These are phyloP conservation scores for Standfussiana lucernea DNA, from an alignment of 2,888 invertebrate genomes.

Conservation along the genomic window DNA sequence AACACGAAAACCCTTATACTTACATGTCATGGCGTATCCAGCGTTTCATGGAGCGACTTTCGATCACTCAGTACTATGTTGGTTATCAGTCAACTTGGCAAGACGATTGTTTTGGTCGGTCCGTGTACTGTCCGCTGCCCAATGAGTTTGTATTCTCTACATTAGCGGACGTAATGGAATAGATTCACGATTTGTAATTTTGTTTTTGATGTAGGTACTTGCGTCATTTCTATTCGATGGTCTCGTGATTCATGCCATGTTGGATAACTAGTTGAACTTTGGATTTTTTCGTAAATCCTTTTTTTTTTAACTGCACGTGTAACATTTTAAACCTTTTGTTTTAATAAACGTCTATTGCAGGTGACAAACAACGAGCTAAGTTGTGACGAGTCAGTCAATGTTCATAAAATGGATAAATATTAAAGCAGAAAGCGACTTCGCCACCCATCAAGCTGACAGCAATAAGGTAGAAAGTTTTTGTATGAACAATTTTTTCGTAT, in stretches of 20 bases:
- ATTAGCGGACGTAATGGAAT: conserved; percentile 40
- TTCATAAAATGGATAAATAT: conserved; percentile 34
- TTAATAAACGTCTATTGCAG: conserved; percentile 55
- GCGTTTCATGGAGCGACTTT: conserved; percentile 57
- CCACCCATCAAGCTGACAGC: conserved; percentile 3
- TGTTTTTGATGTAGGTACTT: conserved; percentile 56
- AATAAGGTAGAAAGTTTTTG: conserved; percentile 39
- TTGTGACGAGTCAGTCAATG: conserved; percentile 13
- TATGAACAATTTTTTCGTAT: neutral
- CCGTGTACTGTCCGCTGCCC: conserved; percentile 56
- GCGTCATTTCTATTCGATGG: conserved; percentile 50
- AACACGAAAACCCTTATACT: conserved; percentile 61
- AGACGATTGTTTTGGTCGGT: conserved; percentile 70
- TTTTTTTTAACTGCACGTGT: conserved; percentile 10
- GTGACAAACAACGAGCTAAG: conserved; percentile 23
- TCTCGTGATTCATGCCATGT: conserved; percentile 51
- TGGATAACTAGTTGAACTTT: conserved; percentile 47
- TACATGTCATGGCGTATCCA: conserved; percentile 56
- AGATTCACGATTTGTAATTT: conserved; percentile 33
- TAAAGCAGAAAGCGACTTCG: conserved; percentile 1
- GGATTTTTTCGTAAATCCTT: conserved; percentile 39
- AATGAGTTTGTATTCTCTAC: conserved; percentile 41
- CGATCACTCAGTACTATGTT: conserved; percentile 39
- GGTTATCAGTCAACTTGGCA: conserved; percentile 55
- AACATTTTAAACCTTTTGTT: conserved; percentile 12